These are phyloP conservation scores for Danionella cerebrum DNA, from an alignment of 2,113 vertebrate species.

Conservation along the genomic window DNA sequence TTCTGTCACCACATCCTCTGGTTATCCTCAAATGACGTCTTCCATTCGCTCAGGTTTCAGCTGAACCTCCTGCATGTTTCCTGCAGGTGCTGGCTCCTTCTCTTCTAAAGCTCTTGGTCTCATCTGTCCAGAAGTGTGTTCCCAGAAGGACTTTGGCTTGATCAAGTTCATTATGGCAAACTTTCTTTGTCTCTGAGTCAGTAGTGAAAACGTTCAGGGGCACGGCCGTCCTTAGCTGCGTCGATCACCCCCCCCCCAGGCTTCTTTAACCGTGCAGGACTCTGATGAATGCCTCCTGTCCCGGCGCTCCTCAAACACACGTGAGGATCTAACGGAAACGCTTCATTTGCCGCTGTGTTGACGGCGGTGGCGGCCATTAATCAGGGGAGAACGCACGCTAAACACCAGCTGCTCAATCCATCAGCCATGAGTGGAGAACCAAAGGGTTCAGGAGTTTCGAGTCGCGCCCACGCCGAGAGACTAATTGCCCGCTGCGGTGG, in stretches of 20 bases:
- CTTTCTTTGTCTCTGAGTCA: neutral
- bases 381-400: slow-evolving; percentile 63
- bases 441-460: slow-evolving; percentile 65
- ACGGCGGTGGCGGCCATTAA: slow-evolving; percentile 65
- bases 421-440: slow-evolving; percentile 67
- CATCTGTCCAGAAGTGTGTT: too few relatives aligned
- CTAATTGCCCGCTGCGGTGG: slow-evolving; percentile 60
- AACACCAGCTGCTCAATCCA: slow-evolving; percentile 69
- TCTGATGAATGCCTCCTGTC: slow-evolving; percentile 65
- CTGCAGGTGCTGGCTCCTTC: too few relatives aligned
- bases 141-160: too few relatives aligned
- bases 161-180: too few relatives aligned
- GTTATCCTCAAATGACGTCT: too few relatives aligned
- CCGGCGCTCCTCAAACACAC: slow-evolving; percentile 63
- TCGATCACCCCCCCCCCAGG: too few relatives aligned
- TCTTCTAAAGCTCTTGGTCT: too few relatives aligned
- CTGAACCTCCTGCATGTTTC: too few relatives aligned
- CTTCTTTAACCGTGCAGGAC: slow-evolving; percentile 44
- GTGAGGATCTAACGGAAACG: slow-evolving; percentile 68
- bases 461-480: slow-evolving; percentile 60
- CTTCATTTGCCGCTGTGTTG: slow-evolving; percentile 70
- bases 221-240: too few relatives aligned
- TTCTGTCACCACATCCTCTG: too few relatives aligned
- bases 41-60: too few relatives aligned
- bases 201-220: too few relatives aligned